phyloP scores from a whole-genome alignment of 2,888 invertebrate species.

The Unio pictorum region DNA sequence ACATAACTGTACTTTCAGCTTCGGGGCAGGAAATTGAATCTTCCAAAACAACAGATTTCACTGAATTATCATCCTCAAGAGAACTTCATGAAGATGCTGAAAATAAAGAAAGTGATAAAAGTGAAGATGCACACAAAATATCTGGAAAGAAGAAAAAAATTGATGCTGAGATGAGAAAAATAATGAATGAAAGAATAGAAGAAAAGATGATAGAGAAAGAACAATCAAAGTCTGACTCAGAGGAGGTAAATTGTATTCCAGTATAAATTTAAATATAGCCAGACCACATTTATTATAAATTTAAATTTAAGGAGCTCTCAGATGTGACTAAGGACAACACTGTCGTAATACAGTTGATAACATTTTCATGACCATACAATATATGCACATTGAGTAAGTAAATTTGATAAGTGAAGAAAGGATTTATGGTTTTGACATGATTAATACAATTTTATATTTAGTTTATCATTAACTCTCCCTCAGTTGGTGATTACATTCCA shows the following conservation, averaged over 20 bases:
- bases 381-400: too few relatives aligned
- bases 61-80: background rate
- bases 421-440: too few relatives aligned
- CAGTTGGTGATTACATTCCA: too few relatives aligned
- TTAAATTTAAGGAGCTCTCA: too few relatives aligned
- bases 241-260: slow-evolving; percentile 33
- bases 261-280: background rate
- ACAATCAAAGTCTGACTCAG: slow-evolving; percentile 32
- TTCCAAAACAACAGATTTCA: slow-evolving; percentile 17
- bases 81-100: slow-evolving; percentile 2
- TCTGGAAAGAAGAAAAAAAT: slow-evolving; percentile 21
- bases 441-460: too few relatives aligned
- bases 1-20: slow-evolving; percentile 35
- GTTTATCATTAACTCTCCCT: too few relatives aligned
- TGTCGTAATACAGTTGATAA: too few relatives aligned
- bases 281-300: slow-evolving; percentile 1
- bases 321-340: too few relatives aligned
- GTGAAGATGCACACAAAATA: background rate
- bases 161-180: slow-evolving; percentile 35
- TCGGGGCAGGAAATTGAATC: slow-evolving; percentile 34
- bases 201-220: slow-evolving; percentile 52
- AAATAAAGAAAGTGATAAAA: slow-evolving; percentile 5
- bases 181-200: slow-evolving; percentile 57
- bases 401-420: too few relatives aligned
- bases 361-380: too few relatives aligned